These are phyloP conservation scores for Nephrotoma guestfalica DNA, from an alignment of 2,888 invertebrate species.

Conservation along the genomic window DNA sequence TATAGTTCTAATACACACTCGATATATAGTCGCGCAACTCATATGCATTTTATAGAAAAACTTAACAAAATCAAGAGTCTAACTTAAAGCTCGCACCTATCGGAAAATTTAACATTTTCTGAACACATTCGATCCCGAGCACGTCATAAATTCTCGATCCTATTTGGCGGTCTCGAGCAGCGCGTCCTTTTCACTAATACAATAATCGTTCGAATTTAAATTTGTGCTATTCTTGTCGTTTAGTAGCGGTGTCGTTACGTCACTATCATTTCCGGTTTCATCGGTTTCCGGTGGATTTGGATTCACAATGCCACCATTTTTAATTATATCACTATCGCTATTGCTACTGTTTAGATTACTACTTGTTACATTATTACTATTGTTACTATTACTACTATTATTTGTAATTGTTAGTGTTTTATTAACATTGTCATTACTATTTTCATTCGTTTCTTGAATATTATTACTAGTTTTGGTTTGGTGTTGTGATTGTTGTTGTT, in stretches of 20 bases:
- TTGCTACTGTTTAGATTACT: not conserved
- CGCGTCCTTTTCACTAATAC: slow-evolving; percentile 14
- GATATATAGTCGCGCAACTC: not conserved
- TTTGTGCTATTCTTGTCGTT: slow-evolving; percentile 12
- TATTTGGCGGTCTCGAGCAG: slow-evolving; percentile 10
- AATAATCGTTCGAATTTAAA: slow-evolving; percentile 13
- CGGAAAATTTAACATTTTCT: not conserved
- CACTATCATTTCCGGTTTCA: slow-evolving; percentile 9
- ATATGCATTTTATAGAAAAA: not conserved
- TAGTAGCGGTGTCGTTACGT: slow-evolving; percentile 14
- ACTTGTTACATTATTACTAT: not conserved
- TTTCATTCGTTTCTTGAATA: not conserved
- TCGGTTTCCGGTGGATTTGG: slow-evolving; percentile 9
- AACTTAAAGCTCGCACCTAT: not conserved
- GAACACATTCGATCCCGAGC: not conserved
- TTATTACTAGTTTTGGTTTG: not conserved
- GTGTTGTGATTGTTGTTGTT: not conserved
- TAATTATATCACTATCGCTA: slow-evolving; percentile 5
- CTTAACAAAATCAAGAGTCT: not conserved
- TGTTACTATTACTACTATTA: not conserved
- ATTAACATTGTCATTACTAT: not conserved
- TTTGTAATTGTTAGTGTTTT: slow-evolving; percentile 7
- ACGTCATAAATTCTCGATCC: slow-evolving; percentile 16
- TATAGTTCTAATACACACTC: not conserved
- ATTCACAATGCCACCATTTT: not conserved